A percentile compares a stretch with the other conserved stretches of the same genome.
Conservation (phyloP, 2,888 invertebrate genomes). For the Rhagonycha lutea region DNA sequence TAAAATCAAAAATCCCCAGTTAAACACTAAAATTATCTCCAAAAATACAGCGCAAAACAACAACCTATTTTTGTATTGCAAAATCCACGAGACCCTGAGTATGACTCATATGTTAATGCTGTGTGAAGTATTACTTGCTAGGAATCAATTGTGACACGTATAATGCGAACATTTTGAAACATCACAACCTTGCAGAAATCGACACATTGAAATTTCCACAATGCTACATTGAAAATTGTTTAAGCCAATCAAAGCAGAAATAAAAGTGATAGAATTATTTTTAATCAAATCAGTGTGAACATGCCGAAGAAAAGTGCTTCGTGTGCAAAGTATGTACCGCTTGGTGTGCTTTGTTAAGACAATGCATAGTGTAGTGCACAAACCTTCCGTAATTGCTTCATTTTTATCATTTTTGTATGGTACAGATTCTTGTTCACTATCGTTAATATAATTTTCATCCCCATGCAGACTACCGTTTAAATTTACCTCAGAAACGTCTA, state of each 20-base stretch:
- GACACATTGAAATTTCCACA: not conserved
- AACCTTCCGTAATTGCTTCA: not conserved
- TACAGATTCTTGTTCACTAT: not conserved
- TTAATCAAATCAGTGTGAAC: not conserved
- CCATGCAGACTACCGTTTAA: not conserved
- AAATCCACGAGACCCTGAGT: too few relatives aligned
- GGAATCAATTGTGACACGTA: too few relatives aligned
- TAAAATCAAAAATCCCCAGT: not conserved
- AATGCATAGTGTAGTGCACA: not conserved
- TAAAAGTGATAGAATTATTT: not conserved
- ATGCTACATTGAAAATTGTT: not conserved
- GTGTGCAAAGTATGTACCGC: slow-evolving; percentile 11
- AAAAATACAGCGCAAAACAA: too few relatives aligned
- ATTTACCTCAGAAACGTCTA: not conserved
- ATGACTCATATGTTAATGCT: too few relatives aligned
- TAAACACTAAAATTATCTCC: too few relatives aligned
- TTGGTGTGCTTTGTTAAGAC: not conserved
- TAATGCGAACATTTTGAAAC: too few relatives aligned
- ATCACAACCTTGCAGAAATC: not conserved
- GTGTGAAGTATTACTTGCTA: too few relatives aligned
- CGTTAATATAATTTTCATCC: not conserved
- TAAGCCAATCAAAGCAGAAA: not conserved
- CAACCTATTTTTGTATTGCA: too few relatives aligned
- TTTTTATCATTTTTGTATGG: not conserved
- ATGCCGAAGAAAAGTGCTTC: not conserved